Evolutionary conservation across 2,888 invertebrate genomes (phyloP).

Genomic region (Eulithis testata): DNA sequence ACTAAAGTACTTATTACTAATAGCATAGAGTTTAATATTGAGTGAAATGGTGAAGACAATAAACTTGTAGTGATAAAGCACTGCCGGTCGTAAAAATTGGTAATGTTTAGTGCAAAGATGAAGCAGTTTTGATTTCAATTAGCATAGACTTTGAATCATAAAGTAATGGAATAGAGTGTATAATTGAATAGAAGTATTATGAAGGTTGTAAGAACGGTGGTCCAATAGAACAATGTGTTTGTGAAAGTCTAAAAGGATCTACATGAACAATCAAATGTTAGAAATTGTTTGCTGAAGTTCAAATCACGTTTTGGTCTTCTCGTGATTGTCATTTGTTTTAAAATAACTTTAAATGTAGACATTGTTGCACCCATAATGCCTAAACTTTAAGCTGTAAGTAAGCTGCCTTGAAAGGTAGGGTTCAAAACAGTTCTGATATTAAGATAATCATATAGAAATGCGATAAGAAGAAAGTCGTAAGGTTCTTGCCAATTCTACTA

Average conservation of each 20-base stretch:
- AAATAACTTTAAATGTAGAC: neutral
- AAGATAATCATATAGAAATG: no score
- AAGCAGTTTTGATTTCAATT: conserved; percentile 43
- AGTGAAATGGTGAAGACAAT: conserved; percentile 28
- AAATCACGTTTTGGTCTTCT: conserved; percentile 22
- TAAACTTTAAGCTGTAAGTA: no score
- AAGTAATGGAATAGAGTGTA: conserved; percentile 28
- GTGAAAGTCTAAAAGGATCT: conserved; percentile 38
- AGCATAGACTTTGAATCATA: conserved; percentile 27
- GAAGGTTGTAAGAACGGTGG: conserved; percentile 10
- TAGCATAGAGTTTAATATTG: conserved; percentile 42
- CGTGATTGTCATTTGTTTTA: neutral
- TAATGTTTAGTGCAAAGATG: conserved; percentile 63
- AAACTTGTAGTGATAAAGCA: conserved; percentile 47
- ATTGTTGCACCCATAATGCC: neutral
- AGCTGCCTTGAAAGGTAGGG: no score
- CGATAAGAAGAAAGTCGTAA: no score
- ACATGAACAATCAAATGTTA: conserved; percentile 34
- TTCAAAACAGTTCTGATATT: no score
- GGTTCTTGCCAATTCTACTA: no score
- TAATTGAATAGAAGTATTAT: conserved; percentile 11
- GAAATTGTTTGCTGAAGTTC: conserved; percentile 22
- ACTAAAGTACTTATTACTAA: conserved; percentile 34
- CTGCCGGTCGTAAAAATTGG: conserved; percentile 67
- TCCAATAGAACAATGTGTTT: conserved; percentile 34